Conservation (phyloP, 2,113 vertebrate species). For the Martes martes region DNA sequence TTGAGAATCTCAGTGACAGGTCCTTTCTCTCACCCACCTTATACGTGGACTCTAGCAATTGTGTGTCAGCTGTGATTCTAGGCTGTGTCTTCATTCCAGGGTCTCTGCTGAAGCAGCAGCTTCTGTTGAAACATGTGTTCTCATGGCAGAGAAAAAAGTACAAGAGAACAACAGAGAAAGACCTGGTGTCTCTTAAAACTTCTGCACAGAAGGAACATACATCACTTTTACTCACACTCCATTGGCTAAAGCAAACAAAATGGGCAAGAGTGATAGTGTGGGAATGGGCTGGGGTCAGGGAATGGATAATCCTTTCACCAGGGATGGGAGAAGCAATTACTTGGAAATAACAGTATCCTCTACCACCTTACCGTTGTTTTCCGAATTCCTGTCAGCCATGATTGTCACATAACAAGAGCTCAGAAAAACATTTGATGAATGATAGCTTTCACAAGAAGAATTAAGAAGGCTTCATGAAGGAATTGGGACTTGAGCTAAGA, state of each 20-base stretch:
- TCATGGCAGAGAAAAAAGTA: neutral
- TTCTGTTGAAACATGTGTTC: neutral
- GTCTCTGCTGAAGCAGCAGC: neutral
- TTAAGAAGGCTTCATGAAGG: neutral
- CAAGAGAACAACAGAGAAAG: neutral
- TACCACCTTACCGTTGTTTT: neutral
- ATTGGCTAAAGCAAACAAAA: neutral
- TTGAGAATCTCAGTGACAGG: neutral
- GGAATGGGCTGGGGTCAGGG: neutral
- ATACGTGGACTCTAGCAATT: neutral
- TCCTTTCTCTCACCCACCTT: neutral
- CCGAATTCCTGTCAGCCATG: neutral
- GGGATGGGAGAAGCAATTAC: neutral
- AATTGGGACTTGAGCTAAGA: neutral
- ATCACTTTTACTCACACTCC: neutral
- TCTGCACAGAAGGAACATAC: neutral
- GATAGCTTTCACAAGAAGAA: neutral
- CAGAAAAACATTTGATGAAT: neutral
- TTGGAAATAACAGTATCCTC: neutral
- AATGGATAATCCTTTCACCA: neutral
- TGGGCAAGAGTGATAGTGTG: neutral
- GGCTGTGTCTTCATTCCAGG: neutral
- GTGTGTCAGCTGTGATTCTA: neutral
- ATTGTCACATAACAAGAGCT: neutral
- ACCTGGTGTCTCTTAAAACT: neutral